These are phyloP conservation scores for Melanotaenia boesemani DNA, from an alignment of 2,797 vertebrate species.

Conservation along the genomic window DNA sequence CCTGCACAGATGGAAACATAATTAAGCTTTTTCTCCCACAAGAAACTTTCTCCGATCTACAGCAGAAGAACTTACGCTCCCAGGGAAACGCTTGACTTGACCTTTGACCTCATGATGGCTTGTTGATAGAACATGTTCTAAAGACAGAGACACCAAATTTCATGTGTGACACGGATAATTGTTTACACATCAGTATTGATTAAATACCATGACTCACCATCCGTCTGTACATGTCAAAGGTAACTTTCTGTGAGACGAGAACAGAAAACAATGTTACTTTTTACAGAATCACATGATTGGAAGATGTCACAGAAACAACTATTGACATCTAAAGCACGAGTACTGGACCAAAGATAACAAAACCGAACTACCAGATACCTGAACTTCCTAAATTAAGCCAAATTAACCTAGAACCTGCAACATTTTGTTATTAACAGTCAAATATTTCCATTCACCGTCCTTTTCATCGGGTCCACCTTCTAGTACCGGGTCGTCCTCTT, in stretches of 20 bases:
- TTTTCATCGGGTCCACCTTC: no score
- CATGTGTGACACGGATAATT: no score
- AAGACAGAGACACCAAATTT: slow-evolving; percentile 18
- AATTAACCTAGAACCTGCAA: no score
- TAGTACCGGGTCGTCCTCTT: no score
- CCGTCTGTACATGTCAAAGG: slow-evolving; percentile 87
- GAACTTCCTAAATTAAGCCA: no score
- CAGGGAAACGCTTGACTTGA: slow-evolving; percentile 96
- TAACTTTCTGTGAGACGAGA: slow-evolving; percentile 86
- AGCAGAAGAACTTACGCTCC: slow-evolving; percentile 87
- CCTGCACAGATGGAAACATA: slow-evolving; percentile 72
- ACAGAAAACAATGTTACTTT: slow-evolving; percentile 24
- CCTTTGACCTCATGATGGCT: slow-evolving; percentile 91
- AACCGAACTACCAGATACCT: no score
- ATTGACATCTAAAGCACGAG: no score
- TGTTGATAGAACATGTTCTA: slow-evolving; percentile 95
- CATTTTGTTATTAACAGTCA: no score
- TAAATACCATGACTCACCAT: slow-evolving; percentile 64
- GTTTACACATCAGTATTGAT: no score
- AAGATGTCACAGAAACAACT: no score
- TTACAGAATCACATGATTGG: neutral
- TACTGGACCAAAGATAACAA: no score
- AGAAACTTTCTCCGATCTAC: neutral
- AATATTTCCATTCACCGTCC: no score
- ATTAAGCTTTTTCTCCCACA: neutral